These are phyloP conservation scores for Eremobia ochroleuca DNA, from an alignment of 2,888 invertebrate genomes.

Conservation along the genomic window DNA sequence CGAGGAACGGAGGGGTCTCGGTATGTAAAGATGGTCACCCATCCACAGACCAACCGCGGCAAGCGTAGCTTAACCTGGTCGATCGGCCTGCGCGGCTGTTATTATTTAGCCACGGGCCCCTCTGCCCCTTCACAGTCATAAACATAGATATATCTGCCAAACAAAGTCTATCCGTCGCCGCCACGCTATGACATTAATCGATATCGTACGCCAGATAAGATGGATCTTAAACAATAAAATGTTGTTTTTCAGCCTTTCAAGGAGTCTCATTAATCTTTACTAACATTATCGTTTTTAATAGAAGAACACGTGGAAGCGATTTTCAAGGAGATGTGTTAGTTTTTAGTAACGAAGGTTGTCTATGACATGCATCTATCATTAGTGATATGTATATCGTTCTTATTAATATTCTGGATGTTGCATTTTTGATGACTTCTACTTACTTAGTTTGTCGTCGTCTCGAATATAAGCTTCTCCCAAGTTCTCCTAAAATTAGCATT, in stretches of 20 bases:
- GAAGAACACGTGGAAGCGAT: conserved; percentile 65
- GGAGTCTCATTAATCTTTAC: conserved; percentile 60
- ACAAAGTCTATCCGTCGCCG: conserved; percentile 37
- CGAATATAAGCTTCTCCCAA: neutral
- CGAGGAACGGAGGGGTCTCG: too few relatives aligned
- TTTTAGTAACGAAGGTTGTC: conserved; percentile 9
- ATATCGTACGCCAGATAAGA: conserved; percentile 71
- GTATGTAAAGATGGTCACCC: too few relatives aligned
- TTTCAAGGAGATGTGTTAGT: conserved; percentile 28
- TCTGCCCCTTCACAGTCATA: conserved; percentile 10
- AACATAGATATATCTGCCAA: conserved; percentile 28
- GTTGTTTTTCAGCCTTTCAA: conserved; percentile 69
- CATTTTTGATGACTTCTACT: neutral
- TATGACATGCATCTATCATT: neutral
- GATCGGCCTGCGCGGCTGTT: too few relatives aligned
- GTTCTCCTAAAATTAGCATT: neutral
- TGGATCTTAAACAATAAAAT: conserved; percentile 66
- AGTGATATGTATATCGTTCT: neutral
- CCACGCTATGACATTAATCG: conserved; percentile 79
- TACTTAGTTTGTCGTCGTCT: neutral
- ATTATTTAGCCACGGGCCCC: too few relatives aligned
- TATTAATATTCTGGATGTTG: neutral
- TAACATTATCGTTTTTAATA: conserved; percentile 69
- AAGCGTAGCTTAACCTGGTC: too few relatives aligned
- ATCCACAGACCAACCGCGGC: too few relatives aligned